Conservation (phyloP, 2,888 invertebrate genomes). For the Mactromeris polynyma region DNA sequence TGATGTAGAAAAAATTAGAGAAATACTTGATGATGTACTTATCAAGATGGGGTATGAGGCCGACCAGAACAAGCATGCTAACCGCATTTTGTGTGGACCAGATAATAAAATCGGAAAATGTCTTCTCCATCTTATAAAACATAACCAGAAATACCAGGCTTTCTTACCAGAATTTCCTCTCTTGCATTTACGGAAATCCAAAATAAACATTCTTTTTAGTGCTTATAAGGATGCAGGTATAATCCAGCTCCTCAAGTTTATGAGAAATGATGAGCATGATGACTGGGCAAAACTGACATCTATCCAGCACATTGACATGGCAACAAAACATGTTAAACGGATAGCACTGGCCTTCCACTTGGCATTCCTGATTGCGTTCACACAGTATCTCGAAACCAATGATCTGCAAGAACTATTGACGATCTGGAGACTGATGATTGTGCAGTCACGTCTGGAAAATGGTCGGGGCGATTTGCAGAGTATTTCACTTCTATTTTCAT, state of each 20-base stretch:
- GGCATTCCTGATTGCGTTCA: background rate
- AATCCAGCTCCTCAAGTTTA: conserved; percentile 52
- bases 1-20: too few relatives aligned
- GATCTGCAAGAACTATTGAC: background rate
- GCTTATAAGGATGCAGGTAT: conserved; percentile 60
- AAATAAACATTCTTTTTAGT: conserved; percentile 46
- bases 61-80: too few relatives aligned
- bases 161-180: conserved; percentile 62
- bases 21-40: too few relatives aligned
- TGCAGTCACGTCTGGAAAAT: background rate
- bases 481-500: too few relatives aligned
- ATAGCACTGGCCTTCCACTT: background rate
- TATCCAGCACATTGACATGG: background rate
- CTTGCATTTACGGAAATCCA: conserved; percentile 57
- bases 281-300: conserved; percentile 2
- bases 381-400: background rate
- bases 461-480: background rate
- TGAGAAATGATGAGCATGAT: conserved; percentile 12
- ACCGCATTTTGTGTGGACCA: conserved; percentile 53
- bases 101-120: conserved; percentile 56
- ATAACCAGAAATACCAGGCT: background rate
- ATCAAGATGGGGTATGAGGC: too few relatives aligned
- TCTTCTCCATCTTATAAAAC: conserved; percentile 19
- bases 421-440: background rate
- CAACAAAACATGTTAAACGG: background rate